These are phyloP conservation scores for Euzophera pinguis DNA, from an alignment of 2,888 invertebrate species.

Conservation along the genomic window DNA sequence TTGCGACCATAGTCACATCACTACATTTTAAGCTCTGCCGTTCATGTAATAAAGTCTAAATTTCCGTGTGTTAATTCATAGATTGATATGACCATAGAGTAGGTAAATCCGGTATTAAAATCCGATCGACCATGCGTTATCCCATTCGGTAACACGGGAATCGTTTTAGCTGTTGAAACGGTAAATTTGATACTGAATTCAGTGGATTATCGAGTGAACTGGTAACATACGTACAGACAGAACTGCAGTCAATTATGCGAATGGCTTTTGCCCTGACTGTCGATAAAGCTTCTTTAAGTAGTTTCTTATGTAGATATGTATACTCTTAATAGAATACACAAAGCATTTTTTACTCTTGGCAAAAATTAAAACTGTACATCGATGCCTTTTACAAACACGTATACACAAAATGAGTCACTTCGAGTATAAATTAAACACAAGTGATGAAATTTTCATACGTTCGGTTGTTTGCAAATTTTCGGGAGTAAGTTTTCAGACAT, in stretches of 20 bases:
- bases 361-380: too few relatives aligned
- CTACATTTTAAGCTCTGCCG: conserved; percentile 28
- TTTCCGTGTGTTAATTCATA: conserved; percentile 31
- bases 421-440: background rate
- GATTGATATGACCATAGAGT: conserved; percentile 51
- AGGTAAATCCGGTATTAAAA: conserved; percentile 70
- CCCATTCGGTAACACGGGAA: conserved; percentile 59
- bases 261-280: background rate
- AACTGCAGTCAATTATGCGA: background rate
- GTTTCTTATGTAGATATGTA: too few relatives aligned
- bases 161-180: conserved; percentile 60
- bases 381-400: too few relatives aligned
- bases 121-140: conserved; percentile 68
- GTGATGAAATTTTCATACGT: background rate
- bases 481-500: background rate
- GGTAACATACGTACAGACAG: conserved; percentile 3
- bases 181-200: conserved; percentile 21
- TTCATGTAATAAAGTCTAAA: conserved; percentile 44
- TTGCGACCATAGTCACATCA: conserved; percentile 6
- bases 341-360: too few relatives aligned
- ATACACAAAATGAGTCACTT: too few relatives aligned
- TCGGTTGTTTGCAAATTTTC: conserved; percentile 1
- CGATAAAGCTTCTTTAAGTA: too few relatives aligned
- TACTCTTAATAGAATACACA: too few relatives aligned
- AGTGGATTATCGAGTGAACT: conserved; percentile 11